Base-by-base conservation (phyloP, 2,888 invertebrate genomes). In the Mythimna ferrago region DNA sequence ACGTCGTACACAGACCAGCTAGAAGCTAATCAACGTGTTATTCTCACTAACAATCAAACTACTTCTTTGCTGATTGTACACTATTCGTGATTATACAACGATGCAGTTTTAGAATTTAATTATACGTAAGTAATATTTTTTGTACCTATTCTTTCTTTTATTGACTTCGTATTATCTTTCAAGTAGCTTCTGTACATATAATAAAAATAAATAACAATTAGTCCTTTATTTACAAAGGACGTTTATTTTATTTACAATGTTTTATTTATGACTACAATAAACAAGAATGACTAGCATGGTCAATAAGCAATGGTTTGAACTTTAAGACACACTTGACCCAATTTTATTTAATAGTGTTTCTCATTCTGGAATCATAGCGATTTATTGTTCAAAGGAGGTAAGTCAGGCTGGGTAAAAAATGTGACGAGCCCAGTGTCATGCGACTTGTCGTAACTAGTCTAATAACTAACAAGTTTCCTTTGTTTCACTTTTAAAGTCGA, bases 241-340 rank as follows among this genome's bases (percentile, higher is more conserved):
- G 44, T 71, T 53, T 44, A 76, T 69, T 70, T 57, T 76, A 56
- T 62, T 68, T 68, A 51, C 21, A 48, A 19, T 67, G 41, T 54
- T 76, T 74, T 70, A 76, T 76, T 74, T 70, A 76, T 57, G 60
- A 71, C 41, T 16, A 51, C 35, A 35, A 76, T 67, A 62, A 76
- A 58, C 48, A 56, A 63, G 41, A 35, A 78, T 51, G 58, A 64
- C 32, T 41, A 60, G 38, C 32, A 35, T 64, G 61, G 76, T 71
- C 60, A 61, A 51, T 61, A 16, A 66, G 21, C 16, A 41, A 58
- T 38, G 38, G 26, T 60, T 64, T 61, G 58, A 76, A 61, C 41
- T 78, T 44, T 65, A 54, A 41, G 51, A 65, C 9, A 2, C 16
- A 71, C 21, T 70, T 76, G 51, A 70, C 48, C 61, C 2, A 58